Conservation (phyloP, 2,113 vertebrate genomes). For the Carassius auratus region DNA sequence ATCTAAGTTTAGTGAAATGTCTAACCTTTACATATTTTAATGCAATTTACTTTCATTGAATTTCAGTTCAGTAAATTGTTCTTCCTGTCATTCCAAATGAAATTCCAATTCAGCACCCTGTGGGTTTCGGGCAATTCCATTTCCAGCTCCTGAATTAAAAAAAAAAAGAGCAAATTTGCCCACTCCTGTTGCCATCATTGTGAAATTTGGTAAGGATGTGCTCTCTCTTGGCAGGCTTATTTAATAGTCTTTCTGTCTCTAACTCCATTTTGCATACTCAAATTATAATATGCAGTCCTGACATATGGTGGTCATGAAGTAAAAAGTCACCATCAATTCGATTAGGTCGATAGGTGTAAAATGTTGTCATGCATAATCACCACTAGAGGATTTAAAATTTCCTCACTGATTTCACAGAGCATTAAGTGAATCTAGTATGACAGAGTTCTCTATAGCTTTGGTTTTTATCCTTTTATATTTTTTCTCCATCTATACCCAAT, state of each 20-base stretch:
- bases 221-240: not conserved
- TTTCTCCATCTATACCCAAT: not conserved
- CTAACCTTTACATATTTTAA: too few species aligned
- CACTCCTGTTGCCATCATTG: not conserved
- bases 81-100: not conserved
- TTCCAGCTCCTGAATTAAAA: not conserved
- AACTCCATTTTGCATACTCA: not conserved
- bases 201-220: too few species aligned
- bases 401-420: not conserved
- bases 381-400: not conserved
- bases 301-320: too few species aligned
- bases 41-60: too few species aligned
- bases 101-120: not conserved
- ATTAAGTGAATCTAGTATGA: not conserved
- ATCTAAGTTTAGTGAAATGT: too few species aligned
- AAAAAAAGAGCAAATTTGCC: not conserved
- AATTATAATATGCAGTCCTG: not conserved
- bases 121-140: not conserved
- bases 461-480: conserved; percentile 18
- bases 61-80: not conserved
- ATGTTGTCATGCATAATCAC: too few species aligned
- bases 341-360: too few species aligned
- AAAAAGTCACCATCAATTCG: too few species aligned
- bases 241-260: not conserved
- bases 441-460: conserved; percentile 11